Base-by-base conservation (phyloP, 2,888 invertebrate species). In the Tribolium freemani region DNA sequence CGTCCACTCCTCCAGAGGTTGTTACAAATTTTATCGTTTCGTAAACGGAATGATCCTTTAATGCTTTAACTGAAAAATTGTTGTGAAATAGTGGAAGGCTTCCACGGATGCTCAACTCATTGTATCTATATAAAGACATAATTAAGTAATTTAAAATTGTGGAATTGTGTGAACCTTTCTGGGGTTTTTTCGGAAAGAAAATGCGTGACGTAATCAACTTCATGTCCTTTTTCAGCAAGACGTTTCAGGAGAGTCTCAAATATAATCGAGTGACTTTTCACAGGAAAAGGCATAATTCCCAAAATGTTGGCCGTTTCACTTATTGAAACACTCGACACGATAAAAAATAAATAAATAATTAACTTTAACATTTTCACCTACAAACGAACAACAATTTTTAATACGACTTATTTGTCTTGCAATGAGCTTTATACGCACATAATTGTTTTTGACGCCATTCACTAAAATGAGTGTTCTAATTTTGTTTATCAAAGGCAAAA, bases 151-250 rank as follows among this genome's bases (percentile, higher is more conserved):
- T 5, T 6, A 38, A n/a, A 38, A 38, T 38, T 38, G 1, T 1
- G 8, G 8, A 38, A 1, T 3, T 38, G 8, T 38, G 8, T 6
- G 8, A 38, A 48, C 48, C 48, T 11, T 48, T 11, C 13, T n/a
- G 13, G 10, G 2, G 11, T n/a, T 53, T 86, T 81, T 11, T 87
- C 84, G 74, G 88, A 85, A 0, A 91, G 90, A 75, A 91, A 93
- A 82, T 91, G 90, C 2, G 91, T 91, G 50, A 93, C 87, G 4
- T 93, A 90, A 0, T 92, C 93, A 0, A 94, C 84, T 72, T 91
- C 88, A 78, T 94, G 93, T 0, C 93, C 93, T 58, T 89, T 88
- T 31, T 83, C 86, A 0, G 89, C 90, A 64, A 94, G 82, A 76
- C 89, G 91, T 48, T 87, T 87, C 53, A 93, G 80, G 63, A 91